Evolutionary conservation across 2,888 invertebrate genomes (phyloP).

Genomic region (Nesidiocoris tenuis): DNA sequence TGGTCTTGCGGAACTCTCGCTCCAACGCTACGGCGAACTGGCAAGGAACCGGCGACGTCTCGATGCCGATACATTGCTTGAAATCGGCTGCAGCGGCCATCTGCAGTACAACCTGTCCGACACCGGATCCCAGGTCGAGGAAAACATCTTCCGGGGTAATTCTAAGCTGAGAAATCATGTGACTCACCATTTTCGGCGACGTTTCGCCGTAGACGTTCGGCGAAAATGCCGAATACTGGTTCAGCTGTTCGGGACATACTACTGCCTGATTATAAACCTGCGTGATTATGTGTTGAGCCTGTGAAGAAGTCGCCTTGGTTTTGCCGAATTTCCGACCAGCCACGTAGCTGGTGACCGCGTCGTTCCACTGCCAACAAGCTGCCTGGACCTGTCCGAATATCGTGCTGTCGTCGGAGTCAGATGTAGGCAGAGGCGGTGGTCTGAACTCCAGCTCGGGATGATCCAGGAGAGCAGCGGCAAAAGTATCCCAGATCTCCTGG

Average conservation of each 20-base stretch:
- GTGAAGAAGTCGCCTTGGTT: conserved; percentile 80
- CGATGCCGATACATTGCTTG: conserved; percentile 91
- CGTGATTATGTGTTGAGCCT: conserved; percentile 91
- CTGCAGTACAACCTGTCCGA: conserved; percentile 97
- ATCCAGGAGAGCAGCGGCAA: conserved; percentile 20
- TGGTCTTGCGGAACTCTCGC: conserved; percentile 85
- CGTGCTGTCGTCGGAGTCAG: not conserved
- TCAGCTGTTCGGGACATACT: conserved; percentile 93
- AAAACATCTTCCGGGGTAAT: conserved; percentile 93
- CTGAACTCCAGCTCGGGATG: conserved; percentile 9
- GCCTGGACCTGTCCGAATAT: not conserved
- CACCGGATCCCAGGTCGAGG: conserved; percentile 97
- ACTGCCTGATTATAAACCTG: conserved; percentile 98
- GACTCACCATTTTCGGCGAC: conserved; percentile 92
- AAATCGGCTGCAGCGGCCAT: conserved; percentile 96
- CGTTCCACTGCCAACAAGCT: conserved; percentile 23
- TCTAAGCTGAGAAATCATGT: conserved; percentile 95
- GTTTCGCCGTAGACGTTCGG: conserved; percentile 99
- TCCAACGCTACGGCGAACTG: conserved; percentile 93
- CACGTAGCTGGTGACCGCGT: conserved; percentile 1
- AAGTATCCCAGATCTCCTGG: conserved; percentile 25
- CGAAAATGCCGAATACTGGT: conserved; percentile 99
- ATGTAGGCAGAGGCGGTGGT: conserved; percentile 11
- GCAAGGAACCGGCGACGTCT: conserved; percentile 95
- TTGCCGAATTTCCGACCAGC: conserved; percentile 62